These are phyloP conservation scores for Odontamblyopus lacepedii DNA, from an alignment of 2,797 vertebrate genomes.

Conservation along the genomic window DNA sequence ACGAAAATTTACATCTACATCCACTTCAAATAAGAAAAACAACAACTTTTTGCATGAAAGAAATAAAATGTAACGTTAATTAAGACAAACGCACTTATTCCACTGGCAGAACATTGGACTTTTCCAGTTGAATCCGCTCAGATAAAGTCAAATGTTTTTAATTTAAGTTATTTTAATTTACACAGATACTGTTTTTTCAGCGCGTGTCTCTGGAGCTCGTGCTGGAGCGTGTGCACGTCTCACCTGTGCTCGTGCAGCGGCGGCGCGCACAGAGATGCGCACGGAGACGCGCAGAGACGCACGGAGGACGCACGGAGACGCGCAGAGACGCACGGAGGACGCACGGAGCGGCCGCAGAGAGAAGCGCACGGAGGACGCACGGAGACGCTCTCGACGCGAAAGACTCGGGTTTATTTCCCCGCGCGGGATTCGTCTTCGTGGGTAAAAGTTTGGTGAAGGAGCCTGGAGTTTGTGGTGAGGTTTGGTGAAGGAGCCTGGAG, in stretches of 20 bases:
- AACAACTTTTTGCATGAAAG: too few species aligned
- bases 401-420: not conserved
- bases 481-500: too few species aligned
- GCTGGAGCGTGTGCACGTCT: constrained; percentile 50
- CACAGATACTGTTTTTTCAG: too few species aligned
- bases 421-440: not conserved
- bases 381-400: not conserved
- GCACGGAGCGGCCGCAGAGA: constrained; percentile 41
- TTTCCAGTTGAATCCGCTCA: too few species aligned
- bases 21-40: too few species aligned
- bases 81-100: too few species aligned
- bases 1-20: too few species aligned
- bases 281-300: constrained; percentile 37
- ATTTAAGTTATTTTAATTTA: too few species aligned
- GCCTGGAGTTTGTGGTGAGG: not conserved
- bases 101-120: too few species aligned
- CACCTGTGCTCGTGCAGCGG: constrained; percentile 68
- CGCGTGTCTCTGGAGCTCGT: not conserved
- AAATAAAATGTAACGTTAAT: too few species aligned
- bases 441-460: not conserved
- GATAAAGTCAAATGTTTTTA: too few species aligned
- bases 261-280: constrained; percentile 48
- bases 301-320: constrained; percentile 32
- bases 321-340: not conserved
- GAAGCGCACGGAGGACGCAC: constrained; percentile 18